Evolutionary conservation across 2,888 invertebrate species (phyloP), one percentile per base, ranked within the genome.

Genomic region (Epistrophe eligans): DNA sequence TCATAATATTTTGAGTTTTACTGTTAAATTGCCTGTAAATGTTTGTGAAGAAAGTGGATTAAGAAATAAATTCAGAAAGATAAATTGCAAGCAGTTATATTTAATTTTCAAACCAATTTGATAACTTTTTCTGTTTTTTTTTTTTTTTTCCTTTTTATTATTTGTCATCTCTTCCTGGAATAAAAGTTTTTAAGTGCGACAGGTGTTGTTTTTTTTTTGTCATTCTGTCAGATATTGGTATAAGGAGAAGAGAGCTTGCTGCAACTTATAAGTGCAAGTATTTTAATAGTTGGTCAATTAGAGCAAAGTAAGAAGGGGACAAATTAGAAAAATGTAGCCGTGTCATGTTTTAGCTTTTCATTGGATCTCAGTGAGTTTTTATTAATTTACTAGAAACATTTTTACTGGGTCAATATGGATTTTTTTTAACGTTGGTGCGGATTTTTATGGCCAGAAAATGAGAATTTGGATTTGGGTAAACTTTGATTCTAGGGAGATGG

Each of bases 11-110:
- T 32, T 19, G 6, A 19, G 4, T 38, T 60, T 15, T 8, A 35
- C 7, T 38, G 67, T 50, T 67, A 35, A 67, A 50, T 50, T 50
- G 67, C 13, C 38, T 67, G 67, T 50, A 50, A 67, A 50, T 35
- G 35, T 66, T 66, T 50, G 35, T 50, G 35, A 7, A 2, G 24
- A 62, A 43, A 40, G 55, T 62, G 62, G 40, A 43, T 55, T 55
- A 55, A 32, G 55, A 55, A 32, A 32, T 28, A 55, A 55, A 55
- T 32, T 55, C 28, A 19, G 7, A 60, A 43, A 10, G 40, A 60
- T 19, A 40, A 60, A 60, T 60, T 60, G 13, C 10, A 9, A 7
- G n/a, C 24, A 52, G 13, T 52, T 52, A 17, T 2, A 35, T 35
- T 58, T 32, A 58, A 58, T 35, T 58, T n/a, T n/a, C 4, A 35